Evolutionary conservation across 2,888 invertebrate species (phyloP).

Genomic region (Aphrophora alni): DNA sequence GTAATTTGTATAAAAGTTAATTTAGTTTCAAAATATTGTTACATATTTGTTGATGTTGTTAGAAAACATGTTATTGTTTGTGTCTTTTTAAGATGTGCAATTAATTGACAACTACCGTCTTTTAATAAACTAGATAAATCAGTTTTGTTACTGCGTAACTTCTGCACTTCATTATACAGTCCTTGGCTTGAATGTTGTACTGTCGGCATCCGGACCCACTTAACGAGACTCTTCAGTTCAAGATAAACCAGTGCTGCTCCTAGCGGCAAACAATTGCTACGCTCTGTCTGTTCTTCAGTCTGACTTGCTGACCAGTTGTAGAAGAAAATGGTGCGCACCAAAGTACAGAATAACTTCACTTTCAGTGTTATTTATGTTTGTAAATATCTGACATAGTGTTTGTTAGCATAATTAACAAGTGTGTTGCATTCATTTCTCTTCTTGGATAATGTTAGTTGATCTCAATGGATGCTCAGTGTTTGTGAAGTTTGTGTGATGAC

Average conservation of each 20-base stretch:
- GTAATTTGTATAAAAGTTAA: no score
- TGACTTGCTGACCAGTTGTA: conserved; percentile 25
- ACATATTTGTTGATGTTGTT: no score
- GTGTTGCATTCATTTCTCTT: not conserved
- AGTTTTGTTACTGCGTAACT: not conserved
- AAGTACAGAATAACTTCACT: not conserved
- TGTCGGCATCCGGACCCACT: conserved; percentile 21
- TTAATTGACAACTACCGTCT: not conserved
- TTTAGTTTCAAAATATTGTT: no score
- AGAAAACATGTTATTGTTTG: no score
- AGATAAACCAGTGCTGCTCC: conserved; percentile 35
- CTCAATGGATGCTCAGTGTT: not conserved
- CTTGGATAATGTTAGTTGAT: not conserved
- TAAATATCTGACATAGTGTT: conserved; percentile 3
- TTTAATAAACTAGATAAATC: not conserved
- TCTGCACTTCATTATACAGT: not conserved
- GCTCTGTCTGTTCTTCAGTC: conserved; percentile 36
- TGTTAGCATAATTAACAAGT: not conserved
- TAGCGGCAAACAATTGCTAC: conserved; percentile 30
- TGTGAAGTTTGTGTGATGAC: not conserved
- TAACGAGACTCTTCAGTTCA: conserved; percentile 19
- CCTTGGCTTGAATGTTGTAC: conserved; percentile 10
- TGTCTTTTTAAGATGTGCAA: no score
- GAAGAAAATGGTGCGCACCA: conserved; percentile 33
- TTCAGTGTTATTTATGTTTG: conserved; percentile 6